Base-by-base conservation (phyloP, 2,797 vertebrate species). In the Okamejei kenojei region DNA sequence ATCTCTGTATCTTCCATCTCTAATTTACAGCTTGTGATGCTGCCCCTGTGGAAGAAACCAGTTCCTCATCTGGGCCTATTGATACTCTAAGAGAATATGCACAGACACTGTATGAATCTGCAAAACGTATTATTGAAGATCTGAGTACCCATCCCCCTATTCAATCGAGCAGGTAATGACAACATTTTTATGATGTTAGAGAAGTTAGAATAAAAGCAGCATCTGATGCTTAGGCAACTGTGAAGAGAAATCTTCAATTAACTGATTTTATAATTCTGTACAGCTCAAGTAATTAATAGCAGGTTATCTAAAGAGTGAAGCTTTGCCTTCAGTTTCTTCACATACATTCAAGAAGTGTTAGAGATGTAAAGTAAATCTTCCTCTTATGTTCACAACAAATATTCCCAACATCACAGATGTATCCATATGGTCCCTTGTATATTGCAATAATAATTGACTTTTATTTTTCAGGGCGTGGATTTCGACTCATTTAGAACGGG, bases 41-140 rank as follows among this genome's bases (percentile, higher is more conserved):
- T 3, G 2, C 3, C 7, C 84, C 84, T 1, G 0, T 68, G 61
- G 84, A 68, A 17, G 61, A 35, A 68, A 2, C 9, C 84, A 4
- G 1, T 65, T 0, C 7, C 8, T 0, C n/a, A 35, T 0, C 17
- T 7, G 7, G 32, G 1, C 0, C 15, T 3, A 2, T 1, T 7
- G 10, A 23, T 4, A 0, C 8, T 82, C 0, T 9, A 2, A 5
- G 0, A 21, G 1, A 2, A 17, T 21, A 19, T 19, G 0, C 7
- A 35, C 0, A 7, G 1, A 0, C 0, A 2, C 0, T 88, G 1
- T 1, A 1, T 32, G 0, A 17, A 0, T 7, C 17, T 0, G 58
- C 6, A 19, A 4, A 0, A 8, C 5, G 7, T 17, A 0, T 35
- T 8, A 1, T 65, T 5, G 1, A 0, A 0, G 5, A 54, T 6